phyloP scores from a whole-genome alignment of 2,888 invertebrate genomes.

The Emmelina monodactyla region DNA sequence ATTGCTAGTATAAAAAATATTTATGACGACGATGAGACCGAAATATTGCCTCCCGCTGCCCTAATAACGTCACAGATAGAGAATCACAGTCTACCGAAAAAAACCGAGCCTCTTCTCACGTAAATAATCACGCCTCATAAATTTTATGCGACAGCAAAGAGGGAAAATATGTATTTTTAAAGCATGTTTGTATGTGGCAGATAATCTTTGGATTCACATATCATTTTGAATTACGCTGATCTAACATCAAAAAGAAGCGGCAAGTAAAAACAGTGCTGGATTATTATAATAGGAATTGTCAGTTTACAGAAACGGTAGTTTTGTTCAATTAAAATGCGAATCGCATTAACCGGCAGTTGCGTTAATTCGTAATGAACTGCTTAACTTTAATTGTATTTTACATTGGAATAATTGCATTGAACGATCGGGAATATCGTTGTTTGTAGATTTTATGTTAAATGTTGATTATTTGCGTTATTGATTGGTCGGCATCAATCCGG shows the following conservation, averaged over 20 bases:
- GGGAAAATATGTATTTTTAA: background rate
- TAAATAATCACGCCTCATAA: slow-evolving; percentile 1
- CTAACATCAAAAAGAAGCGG: no score
- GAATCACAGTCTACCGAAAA: slow-evolving; percentile 1
- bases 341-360: no score
- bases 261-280: no score
- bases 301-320: no score
- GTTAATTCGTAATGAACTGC: background rate
- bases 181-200: no score
- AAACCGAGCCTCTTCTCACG: background rate
- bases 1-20: slow-evolving; percentile 41
- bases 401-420: slow-evolving; percentile 19
- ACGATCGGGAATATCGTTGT: slow-evolving; percentile 19
- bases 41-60: slow-evolving; percentile 31
- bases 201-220: no score
- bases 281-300: no score
- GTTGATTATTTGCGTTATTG: slow-evolving; percentile 63
- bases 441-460: slow-evolving; percentile 47
- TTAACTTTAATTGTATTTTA: slow-evolving; percentile 6
- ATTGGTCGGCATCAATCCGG: slow-evolving; percentile 62
- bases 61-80: slow-evolving; percentile 28
- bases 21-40: slow-evolving; percentile 33
- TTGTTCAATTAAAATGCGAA: no score
- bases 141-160: background rate
- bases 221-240: no score